Conservation (phyloP, 1,140 invertebrate species). For the Danaus melanippus region DNA sequence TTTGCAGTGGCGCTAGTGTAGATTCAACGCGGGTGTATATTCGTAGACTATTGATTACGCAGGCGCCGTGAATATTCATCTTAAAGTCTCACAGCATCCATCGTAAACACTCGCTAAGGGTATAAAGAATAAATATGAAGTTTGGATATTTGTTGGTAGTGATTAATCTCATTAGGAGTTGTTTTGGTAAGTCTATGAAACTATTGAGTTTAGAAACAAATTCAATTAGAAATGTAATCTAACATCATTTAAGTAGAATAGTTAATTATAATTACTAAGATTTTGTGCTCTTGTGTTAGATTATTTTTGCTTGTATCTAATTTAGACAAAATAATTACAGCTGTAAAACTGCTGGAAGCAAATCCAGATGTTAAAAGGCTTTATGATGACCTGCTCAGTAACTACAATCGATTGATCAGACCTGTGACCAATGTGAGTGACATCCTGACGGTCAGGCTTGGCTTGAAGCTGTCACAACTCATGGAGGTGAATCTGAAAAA, state of each 20-base stretch:
- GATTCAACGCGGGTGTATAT: slow-evolving; percentile 16
- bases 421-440: slow-evolving; percentile 96
- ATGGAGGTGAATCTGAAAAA: slow-evolving; percentile 97
- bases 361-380: slow-evolving; percentile 93
- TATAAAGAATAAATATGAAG: slow-evolving; percentile 35
- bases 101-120: slow-evolving; percentile 29
- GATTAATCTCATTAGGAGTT: slow-evolving; percentile 25
- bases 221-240: too few relatives aligned
- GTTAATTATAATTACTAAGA: too few relatives aligned
- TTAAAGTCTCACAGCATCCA: slow-evolving; percentile 20
- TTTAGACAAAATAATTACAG: slow-evolving; percentile 29
- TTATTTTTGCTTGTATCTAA: too few relatives aligned
- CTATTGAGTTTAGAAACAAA: too few relatives aligned
- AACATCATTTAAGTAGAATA: too few relatives aligned
- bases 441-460: slow-evolving; percentile 91
- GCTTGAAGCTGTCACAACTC: slow-evolving; percentile 94
- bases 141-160: slow-evolving; percentile 33
- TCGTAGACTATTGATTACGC: slow-evolving; percentile 50
- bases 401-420: slow-evolving; percentile 96
- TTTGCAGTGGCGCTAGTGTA: slow-evolving; percentile 2
- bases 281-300: too few relatives aligned
- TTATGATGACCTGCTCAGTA: slow-evolving; percentile 93
- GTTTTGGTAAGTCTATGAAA: slow-evolving; percentile 36
- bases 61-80: slow-evolving; percentile 31
- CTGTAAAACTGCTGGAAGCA: slow-evolving; percentile 75